Evolutionary conservation across 2,888 invertebrate genomes (phyloP).

Genomic region (Bibio marci): DNA sequence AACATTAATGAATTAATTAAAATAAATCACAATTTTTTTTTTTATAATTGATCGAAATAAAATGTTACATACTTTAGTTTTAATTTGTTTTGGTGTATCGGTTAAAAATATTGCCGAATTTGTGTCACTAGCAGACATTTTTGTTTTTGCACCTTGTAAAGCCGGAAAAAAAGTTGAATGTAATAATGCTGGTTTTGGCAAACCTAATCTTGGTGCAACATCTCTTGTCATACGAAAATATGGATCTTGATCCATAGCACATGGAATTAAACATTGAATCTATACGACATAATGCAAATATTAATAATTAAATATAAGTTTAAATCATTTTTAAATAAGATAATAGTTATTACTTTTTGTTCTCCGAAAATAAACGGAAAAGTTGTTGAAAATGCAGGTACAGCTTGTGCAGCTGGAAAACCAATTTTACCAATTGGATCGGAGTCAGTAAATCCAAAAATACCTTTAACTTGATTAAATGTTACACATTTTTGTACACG

Average conservation of each 20-base stretch:
- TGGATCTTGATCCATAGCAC: constrained; percentile 99
- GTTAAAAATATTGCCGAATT: constrained; percentile 91
- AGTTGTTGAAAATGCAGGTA: constrained; percentile 77
- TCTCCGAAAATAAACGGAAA: constrained; percentile 82
- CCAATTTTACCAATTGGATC: constrained; percentile 93
- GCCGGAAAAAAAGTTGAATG: constrained; percentile 87
- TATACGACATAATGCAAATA: constrained; percentile 9
- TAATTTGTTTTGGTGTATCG: constrained; percentile 88
- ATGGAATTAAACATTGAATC: constrained; percentile 78
- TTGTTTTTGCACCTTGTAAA: constrained; percentile 89
- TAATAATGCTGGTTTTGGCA: constrained; percentile 71
- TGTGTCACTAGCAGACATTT: constrained; percentile 94
- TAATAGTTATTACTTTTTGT: constrained; percentile 35
- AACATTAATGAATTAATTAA: not conserved
- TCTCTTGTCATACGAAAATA: constrained; percentile 98
- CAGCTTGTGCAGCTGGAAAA: constrained; percentile 93
- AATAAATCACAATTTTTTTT: constrained; percentile 1
- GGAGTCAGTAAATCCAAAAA: constrained; percentile 94
- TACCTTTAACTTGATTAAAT: constrained; percentile 93
- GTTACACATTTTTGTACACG: constrained; percentile 89
- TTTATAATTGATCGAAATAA: constrained; percentile 4
- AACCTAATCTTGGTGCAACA: constrained; percentile 82
- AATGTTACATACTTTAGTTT: constrained; percentile 57
- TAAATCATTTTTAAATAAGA: constrained; percentile 26
- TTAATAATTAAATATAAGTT: too few species aligned